These are phyloP conservation scores for Spilogale gracilis DNA, from an alignment of 2,113 vertebrate species.

Conservation along the genomic window DNA sequence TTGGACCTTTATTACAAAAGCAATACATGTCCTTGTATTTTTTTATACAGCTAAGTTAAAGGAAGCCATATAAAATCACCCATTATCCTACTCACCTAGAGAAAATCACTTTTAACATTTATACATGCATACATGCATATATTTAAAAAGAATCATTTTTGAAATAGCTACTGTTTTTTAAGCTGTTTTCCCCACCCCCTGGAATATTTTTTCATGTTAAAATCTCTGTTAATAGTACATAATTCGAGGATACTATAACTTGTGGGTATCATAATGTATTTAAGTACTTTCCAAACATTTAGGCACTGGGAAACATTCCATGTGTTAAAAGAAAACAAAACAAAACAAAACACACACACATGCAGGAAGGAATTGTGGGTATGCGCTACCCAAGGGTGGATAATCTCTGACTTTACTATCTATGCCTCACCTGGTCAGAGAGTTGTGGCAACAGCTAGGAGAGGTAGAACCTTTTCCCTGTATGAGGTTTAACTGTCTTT, in stretches of 20 bases:
- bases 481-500: neutral
- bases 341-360: neutral
- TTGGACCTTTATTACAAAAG: neutral
- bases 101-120: neutral
- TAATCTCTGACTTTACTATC: neutral
- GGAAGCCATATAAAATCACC: constrained; percentile 27
- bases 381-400: neutral
- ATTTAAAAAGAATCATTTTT: neutral
- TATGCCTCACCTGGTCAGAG: neutral
- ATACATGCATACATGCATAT: neutral
- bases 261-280: neutral
- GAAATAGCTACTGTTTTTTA: constrained; percentile 10
- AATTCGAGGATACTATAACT: neutral
- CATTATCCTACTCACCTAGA: neutral
- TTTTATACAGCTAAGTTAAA: constrained; percentile 4
- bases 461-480: neutral
- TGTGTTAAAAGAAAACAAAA: neutral
- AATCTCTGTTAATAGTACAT: neutral
- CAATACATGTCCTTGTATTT: neutral
- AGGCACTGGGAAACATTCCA: neutral
- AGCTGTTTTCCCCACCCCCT: neutral
- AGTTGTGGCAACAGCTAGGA: neutral
- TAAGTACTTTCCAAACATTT: neutral
- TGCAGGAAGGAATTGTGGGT: neutral
- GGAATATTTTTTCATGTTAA: constrained; percentile 3